Evolutionary conservation across 2,113 vertebrate species (phyloP).

Genomic region (Felis chaus): DNA sequence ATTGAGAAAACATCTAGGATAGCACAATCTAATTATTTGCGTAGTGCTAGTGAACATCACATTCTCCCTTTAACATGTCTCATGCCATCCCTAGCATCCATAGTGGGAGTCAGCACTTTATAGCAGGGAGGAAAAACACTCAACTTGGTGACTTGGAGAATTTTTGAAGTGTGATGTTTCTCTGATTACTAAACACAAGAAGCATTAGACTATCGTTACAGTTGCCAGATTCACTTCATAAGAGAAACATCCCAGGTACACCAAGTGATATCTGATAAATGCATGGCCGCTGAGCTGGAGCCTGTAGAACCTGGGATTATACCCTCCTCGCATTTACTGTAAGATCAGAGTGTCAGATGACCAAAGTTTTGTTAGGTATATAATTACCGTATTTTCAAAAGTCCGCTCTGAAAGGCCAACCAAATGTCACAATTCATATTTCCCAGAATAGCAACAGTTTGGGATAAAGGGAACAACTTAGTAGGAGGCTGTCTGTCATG

Average conservation of each 20-base stretch:
- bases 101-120: too few species aligned
- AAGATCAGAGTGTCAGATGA: not conserved
- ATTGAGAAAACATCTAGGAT: slow-evolving; percentile 1
- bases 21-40: not conserved
- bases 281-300: not conserved
- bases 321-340: not conserved
- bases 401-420: not conserved
- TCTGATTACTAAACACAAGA: not conserved
- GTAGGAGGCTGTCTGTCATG: not conserved
- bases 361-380: not conserved
- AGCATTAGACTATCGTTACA: not conserved
- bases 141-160: not conserved
- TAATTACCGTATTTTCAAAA: not conserved
- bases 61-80: not conserved
- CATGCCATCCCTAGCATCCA: not conserved
- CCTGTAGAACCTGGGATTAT: not conserved
- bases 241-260: not conserved
- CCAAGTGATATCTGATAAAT: not conserved
- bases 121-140: not conserved
- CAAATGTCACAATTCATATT: not conserved
- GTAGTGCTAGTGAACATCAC: not conserved
- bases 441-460: not conserved
- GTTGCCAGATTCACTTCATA: not conserved
- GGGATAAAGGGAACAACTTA: not conserved
- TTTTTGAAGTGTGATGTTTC: not conserved